A percentile compares a stretch with the other conserved stretches of the same genome.
Conservation (phyloP, 1,140 invertebrate species). For the Anastrepha ludens region DNA sequence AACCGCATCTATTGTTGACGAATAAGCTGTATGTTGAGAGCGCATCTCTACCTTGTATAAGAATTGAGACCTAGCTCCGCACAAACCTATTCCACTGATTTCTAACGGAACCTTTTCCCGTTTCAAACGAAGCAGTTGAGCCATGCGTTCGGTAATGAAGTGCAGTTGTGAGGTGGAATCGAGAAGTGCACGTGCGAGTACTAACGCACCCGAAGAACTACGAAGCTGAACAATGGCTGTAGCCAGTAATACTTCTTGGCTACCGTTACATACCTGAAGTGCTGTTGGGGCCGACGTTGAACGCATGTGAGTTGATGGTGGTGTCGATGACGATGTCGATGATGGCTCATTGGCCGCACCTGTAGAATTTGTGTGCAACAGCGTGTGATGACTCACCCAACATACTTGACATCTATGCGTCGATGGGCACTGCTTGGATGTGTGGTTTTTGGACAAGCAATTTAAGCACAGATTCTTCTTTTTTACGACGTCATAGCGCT, state of each 20-base stretch:
- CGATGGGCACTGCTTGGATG: not conserved
- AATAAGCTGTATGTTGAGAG: not conserved
- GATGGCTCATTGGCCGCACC: too few relatives aligned
- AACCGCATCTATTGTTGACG: not conserved
- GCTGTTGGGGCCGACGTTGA: not conserved
- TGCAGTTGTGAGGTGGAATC: not conserved
- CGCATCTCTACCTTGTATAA: too few relatives aligned
- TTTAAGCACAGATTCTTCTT: slow-evolving; percentile 9
- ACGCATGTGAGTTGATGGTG: not conserved
- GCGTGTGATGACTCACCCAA: not conserved
- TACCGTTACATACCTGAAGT: not conserved
- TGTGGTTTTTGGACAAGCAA: not conserved
- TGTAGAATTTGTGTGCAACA: not conserved
- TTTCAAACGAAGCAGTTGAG: not conserved
- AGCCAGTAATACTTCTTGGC: not conserved
- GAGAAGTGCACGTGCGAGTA: not conserved
- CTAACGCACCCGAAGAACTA: too few relatives aligned
- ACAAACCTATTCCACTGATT: not conserved
- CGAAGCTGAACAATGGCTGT: not conserved
- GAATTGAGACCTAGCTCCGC: too few relatives aligned
- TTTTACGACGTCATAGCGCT: too few relatives aligned
- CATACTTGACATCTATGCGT: not conserved
- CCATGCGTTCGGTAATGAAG: slow-evolving; percentile 41
- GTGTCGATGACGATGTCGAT: not conserved
- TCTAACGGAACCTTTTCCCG: not conserved